A percentile compares a stretch with the other conserved stretches of the same genome.
These are phyloP conservation scores for Columba livia DNA, from an alignment of 2,113 vertebrate genomes.

Conservation along the genomic window DNA sequence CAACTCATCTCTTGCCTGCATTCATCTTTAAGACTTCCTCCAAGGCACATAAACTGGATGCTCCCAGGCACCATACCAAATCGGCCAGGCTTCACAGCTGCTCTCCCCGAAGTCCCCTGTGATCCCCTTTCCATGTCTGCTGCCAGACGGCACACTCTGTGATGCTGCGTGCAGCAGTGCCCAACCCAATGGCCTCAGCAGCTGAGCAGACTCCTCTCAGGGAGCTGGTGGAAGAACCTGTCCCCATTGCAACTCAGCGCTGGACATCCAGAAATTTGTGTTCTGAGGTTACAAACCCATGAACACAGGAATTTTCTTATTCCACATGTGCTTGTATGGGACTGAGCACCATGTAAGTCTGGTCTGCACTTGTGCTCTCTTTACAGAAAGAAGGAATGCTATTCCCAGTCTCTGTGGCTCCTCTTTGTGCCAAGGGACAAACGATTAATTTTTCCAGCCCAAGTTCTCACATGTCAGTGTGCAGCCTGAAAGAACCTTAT, in stretches of 20 bases:
- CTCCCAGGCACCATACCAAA: background rate
- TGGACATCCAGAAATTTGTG: background rate
- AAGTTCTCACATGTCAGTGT: background rate
- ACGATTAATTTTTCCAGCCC: background rate
- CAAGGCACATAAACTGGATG: background rate
- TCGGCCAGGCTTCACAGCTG: background rate
- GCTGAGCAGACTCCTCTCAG: background rate
- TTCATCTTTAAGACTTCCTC: background rate
- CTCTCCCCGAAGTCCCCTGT: background rate
- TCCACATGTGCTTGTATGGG: background rate
- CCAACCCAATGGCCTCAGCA: accelerated
- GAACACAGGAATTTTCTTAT: background rate
- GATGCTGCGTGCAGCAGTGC: accelerated
- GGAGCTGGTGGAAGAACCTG: background rate
- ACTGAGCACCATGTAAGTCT: background rate
- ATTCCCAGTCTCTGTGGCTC: background rate
- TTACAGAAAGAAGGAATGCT: background rate
- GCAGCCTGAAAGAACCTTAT: background rate
- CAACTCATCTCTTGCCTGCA: background rate
- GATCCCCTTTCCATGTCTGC: accelerated
- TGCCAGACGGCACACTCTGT: accelerated
- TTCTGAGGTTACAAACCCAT: background rate
- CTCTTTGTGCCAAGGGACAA: background rate
- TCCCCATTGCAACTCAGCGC: accelerated
- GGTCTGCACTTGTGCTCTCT: background rate